These are phyloP conservation scores for Psilopsiagon aurifrons DNA, from an alignment of 2,113 vertebrate genomes.

Conservation along the genomic window DNA sequence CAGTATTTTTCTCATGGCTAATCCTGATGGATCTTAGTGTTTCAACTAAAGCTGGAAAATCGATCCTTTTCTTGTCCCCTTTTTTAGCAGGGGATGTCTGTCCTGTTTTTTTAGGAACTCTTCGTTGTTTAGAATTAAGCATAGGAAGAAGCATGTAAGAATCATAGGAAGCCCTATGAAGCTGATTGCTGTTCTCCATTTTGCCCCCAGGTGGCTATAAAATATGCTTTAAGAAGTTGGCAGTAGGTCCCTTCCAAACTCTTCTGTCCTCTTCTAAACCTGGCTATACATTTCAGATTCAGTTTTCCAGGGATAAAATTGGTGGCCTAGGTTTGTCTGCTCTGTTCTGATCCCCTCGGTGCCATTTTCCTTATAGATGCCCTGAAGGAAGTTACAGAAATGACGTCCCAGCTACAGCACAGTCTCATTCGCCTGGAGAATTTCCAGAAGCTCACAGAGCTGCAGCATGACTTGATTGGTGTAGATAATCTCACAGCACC, in stretches of 20 bases:
- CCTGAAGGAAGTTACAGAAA: slow-evolving; percentile 86
- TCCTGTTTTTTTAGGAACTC: not conserved
- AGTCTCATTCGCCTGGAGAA: slow-evolving; percentile 92
- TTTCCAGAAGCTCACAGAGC: slow-evolving; percentile 93
- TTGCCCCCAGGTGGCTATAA: not conserved
- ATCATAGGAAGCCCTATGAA: not conserved
- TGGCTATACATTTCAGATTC: not conserved
- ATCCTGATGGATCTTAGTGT: not conserved
- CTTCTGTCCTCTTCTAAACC: not conserved
- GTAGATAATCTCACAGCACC: slow-evolving; percentile 85
- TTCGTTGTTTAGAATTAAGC: not conserved
- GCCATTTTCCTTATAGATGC: slow-evolving; percentile 76
- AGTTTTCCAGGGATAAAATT: not conserved
- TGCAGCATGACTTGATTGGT: slow-evolving; percentile 91
- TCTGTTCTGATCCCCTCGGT: not conserved
- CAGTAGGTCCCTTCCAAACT: not conserved
- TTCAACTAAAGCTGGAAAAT: not conserved
- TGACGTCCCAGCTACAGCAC: slow-evolving; percentile 84
- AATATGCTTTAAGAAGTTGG: not conserved
- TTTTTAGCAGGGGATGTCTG: not conserved
- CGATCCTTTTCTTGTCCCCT: not conserved
- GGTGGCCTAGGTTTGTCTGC: not conserved
- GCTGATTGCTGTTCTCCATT: not conserved
- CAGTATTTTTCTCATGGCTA: not conserved
- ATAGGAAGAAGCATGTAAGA: not conserved